Evolutionary conservation across 1,140 invertebrate genomes (phyloP), one percentile per base, ranked within the genome.

Genomic region (Drosophila willistoni): DNA sequence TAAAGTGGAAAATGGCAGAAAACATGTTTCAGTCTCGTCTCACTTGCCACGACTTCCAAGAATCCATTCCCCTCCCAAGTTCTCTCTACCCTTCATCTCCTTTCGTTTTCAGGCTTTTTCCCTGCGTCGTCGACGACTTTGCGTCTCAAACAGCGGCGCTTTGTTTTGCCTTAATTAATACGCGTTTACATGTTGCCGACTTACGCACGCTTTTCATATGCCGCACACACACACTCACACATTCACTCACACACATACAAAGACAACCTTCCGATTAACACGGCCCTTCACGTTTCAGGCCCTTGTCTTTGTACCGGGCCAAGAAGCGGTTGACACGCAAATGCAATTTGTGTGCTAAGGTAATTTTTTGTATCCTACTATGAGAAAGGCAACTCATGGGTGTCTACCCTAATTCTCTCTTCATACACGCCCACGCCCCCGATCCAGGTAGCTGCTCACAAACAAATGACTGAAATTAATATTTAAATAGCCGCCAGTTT

Each of bases 111-210:
- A 67, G 71, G 76, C 72, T 41, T 68, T 55, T 47, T 19, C 17
- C 19, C 19, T 51, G 44, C 44, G 73, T 59, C 64, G 61, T 54
- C 70, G 47, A 73, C 69, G 71, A 72, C 59, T 44, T 66, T 72
- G 39, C 29, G 68, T 76, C 73, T 76, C 68, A 60, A 76, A 71
- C 73, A 73, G 60, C 73, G 61, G 10, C 75, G 75, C 74, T 77
- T 77, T 77, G 83, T 83, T 86, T 86, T 61, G 75, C 73, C 77
- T 83, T 87, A 87, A 87, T 87, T 87, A 87, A 87, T 87, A 89
- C 77, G 77, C 80, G 71, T 76, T 86, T 85, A 77, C 70, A 73
- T 84, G 77, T 74, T 82, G 76, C 75, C 66, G 68, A 71, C 66
- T 68, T 73, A 82, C 71, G 68, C 71, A 86, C 64, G 79, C 79